Evolutionary conservation across 2,797 vertebrate genomes (phyloP).

Genomic region (Coregonus suidteri): DNA sequence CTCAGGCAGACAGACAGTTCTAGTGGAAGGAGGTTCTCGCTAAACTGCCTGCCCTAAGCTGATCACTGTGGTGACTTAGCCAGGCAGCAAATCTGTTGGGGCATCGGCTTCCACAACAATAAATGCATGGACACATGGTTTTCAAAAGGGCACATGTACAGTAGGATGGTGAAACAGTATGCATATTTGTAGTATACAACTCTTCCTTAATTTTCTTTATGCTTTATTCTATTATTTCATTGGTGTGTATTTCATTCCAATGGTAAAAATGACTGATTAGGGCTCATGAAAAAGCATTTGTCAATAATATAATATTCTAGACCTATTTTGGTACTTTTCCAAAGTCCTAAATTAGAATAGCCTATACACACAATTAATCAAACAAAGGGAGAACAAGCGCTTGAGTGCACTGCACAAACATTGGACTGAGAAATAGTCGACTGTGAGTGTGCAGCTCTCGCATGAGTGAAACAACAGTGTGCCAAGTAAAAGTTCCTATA

Average conservation of each 20-base stretch:
- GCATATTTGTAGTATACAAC: not conserved
- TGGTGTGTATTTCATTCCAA: not conserved
- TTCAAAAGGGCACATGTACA: not conserved
- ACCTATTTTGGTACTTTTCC: not conserved
- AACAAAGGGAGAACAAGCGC: too few relatives aligned
- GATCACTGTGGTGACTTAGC: constrained; percentile 1
- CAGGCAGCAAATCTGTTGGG: not conserved
- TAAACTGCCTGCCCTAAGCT: not conserved
- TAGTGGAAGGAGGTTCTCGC: not conserved
- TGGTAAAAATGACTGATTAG: not conserved
- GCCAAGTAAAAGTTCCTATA: not conserved
- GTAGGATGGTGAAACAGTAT: not conserved
- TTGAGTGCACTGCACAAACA: too few relatives aligned
- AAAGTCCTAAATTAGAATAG: not conserved
- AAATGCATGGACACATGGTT: not conserved
- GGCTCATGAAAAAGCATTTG: not conserved
- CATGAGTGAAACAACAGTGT: not conserved
- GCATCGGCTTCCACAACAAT: not conserved
- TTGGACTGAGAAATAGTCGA: too few relatives aligned
- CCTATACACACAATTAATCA: not conserved
- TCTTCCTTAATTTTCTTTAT: not conserved
- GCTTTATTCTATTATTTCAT: not conserved
- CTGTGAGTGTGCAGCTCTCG: not conserved
- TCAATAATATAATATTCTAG: not conserved
- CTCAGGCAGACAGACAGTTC: too few relatives aligned